phyloP scores from a whole-genome alignment of 2,888 invertebrate species.

The Acholoe squamosa region DNA sequence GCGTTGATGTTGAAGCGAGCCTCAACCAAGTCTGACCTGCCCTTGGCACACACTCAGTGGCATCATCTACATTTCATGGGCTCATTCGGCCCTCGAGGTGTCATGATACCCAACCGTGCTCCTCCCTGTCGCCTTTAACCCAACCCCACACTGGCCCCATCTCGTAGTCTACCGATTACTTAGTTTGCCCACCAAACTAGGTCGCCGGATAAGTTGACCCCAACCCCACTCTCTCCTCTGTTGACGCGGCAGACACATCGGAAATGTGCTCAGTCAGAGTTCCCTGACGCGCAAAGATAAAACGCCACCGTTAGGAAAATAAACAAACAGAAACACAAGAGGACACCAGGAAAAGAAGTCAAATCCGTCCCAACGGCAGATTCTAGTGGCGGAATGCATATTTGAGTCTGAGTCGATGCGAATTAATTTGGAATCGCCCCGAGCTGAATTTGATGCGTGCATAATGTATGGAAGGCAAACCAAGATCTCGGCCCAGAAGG shows the following conservation, averaged over 20 bases:
- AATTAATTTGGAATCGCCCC: not conserved
- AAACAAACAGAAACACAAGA: no score
- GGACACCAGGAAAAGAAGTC: no score
- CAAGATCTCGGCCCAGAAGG: not conserved
- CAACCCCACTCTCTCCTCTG: not conserved
- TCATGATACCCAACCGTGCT: slow-evolving; percentile 2
- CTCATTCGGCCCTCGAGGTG: not conserved
- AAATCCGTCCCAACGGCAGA: not conserved
- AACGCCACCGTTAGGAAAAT: not conserved
- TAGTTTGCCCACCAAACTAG: no score
- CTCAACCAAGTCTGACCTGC: not conserved
- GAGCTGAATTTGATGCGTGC: slow-evolving; percentile 5
- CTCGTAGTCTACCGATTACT: no score
- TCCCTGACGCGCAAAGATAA: not conserved
- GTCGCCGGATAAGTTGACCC: no score
- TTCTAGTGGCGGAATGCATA: not conserved
- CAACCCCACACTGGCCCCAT: no score
- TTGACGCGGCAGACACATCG: not conserved
- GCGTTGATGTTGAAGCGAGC: not conserved
- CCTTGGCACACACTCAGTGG: not conserved
- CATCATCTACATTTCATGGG: slow-evolving; percentile 9
- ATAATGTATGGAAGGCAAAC: slow-evolving; percentile 2
- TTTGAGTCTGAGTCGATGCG: not conserved
- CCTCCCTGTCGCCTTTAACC: not conserved
- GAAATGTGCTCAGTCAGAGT: not conserved